phyloP scores from a whole-genome alignment of 1,140 invertebrate genomes.

The Pseudomyrmex flavicornis region DNA sequence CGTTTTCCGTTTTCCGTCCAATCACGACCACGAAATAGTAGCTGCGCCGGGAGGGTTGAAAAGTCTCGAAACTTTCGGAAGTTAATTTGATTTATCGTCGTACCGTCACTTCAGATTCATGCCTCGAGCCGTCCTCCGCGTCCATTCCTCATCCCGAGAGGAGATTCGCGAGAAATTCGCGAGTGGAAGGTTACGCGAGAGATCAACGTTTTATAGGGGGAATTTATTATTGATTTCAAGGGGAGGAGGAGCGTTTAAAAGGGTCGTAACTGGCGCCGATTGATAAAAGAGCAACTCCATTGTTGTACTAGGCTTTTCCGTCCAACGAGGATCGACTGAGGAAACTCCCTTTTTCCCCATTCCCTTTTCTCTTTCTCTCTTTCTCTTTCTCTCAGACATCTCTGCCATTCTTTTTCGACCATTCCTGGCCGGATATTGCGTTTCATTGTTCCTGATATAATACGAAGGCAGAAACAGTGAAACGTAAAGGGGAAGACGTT shows the following conservation, averaged over 20 bases:
- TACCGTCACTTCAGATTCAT: constrained; percentile 73
- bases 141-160: too few species aligned
- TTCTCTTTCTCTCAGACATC: too few species aligned
- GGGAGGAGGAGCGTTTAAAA: constrained; percentile 21
- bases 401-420: constrained; percentile 29
- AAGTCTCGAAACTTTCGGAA: constrained; percentile 73
- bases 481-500: constrained; percentile 42
- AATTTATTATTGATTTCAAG: constrained; percentile 73
- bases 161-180: constrained; percentile 15
- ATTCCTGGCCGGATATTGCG: constrained; percentile 64
- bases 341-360: constrained; percentile 16
- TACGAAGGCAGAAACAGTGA: constrained; percentile 64
- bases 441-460: constrained; percentile 69
- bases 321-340: constrained; percentile 16
- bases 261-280: constrained; percentile 68
- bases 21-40: constrained; percentile 54
- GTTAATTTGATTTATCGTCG: constrained; percentile 78
- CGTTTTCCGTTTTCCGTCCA: constrained; percentile 29
- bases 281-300: constrained; percentile 68
- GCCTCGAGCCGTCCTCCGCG: constrained; percentile 39
- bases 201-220: constrained; percentile 1
- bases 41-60: background rate
- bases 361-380: background rate
- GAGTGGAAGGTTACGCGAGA: constrained; percentile 20
- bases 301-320: constrained; percentile 55